Conservation (phyloP, 2,888 invertebrate genomes). For the Girardia tigrina region DNA sequence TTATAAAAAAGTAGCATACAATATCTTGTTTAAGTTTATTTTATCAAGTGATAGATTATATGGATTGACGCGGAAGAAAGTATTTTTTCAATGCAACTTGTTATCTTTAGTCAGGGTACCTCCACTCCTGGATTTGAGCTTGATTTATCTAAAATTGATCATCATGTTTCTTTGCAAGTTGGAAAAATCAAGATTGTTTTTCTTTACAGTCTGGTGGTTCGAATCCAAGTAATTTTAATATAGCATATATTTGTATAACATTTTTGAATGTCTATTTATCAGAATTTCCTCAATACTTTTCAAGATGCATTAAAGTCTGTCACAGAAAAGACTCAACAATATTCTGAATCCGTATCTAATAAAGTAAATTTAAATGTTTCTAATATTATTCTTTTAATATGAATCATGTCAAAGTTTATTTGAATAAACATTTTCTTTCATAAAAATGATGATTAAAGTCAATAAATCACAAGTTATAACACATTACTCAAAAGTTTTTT, state of each 20-base stretch:
- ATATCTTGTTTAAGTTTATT: no score
- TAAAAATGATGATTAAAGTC: no score
- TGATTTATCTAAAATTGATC: constrained; percentile 56
- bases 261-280: not conserved
- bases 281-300: not conserved
- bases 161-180: constrained; percentile 66
- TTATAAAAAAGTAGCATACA: no score
- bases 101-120: constrained; percentile 59
- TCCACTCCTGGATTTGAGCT: constrained; percentile 44
- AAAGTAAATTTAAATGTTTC: no score
- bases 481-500: no score
- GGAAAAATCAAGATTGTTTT: constrained; percentile 75
- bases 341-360: not conserved
- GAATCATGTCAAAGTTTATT: no score
- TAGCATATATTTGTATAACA: no score
- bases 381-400: no score
- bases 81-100: constrained; percentile 58
- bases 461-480: no score
- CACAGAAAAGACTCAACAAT: not conserved
- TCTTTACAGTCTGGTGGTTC: constrained; percentile 51
- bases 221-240: not conserved
- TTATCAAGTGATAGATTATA: constrained; percentile 67
- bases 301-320: not conserved
- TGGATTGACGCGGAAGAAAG: constrained; percentile 62
- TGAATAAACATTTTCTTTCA: no score